A percentile compares a stretch with the other conserved stretches of the same genome.
phyloP scores from a whole-genome alignment of 1,140 invertebrate species.

The Neodiprion pinetum region DNA sequence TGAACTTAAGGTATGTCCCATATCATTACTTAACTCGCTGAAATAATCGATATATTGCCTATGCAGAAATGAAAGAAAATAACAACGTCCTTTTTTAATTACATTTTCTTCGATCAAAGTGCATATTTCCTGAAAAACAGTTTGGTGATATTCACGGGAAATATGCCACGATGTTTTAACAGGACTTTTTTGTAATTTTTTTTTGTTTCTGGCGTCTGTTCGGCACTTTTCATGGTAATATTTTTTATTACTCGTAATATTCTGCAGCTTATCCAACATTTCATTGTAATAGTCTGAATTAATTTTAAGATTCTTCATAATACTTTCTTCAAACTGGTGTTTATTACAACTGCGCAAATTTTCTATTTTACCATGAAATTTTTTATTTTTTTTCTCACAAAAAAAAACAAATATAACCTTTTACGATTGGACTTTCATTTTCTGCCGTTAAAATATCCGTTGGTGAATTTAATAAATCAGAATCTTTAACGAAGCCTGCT shows the following conservation, averaged over 20 bases:
- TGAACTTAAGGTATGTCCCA: neutral
- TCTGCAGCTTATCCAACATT: neutral
- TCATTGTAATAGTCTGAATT: too few relatives aligned
- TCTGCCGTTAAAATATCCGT: neutral
- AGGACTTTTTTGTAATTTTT: neutral
- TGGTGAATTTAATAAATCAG: conserved; percentile 15
- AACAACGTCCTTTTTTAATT: neutral
- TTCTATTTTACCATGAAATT: conserved; percentile 23
- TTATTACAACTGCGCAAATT: conserved; percentile 9
- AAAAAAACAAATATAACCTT: conserved; percentile 23
- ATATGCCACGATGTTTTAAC: neutral
- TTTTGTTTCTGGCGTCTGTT: neutral
- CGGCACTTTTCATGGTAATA: neutral
- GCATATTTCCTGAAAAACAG: neutral
- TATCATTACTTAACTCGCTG: neutral
- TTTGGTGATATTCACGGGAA: neutral
- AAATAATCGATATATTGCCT: neutral
- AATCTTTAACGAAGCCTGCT: neutral
- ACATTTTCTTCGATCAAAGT: neutral
- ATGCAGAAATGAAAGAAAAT: neutral
- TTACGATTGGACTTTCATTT: too few relatives aligned
- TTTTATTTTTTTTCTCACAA: conserved; percentile 22
- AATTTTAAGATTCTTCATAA: neutral
- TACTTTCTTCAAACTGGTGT: neutral
- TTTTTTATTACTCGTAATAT: neutral